Evolutionary conservation across 2,113 vertebrate species (phyloP), one percentile per base, ranked within the genome.

Genomic region (Perca flavescens): DNA sequence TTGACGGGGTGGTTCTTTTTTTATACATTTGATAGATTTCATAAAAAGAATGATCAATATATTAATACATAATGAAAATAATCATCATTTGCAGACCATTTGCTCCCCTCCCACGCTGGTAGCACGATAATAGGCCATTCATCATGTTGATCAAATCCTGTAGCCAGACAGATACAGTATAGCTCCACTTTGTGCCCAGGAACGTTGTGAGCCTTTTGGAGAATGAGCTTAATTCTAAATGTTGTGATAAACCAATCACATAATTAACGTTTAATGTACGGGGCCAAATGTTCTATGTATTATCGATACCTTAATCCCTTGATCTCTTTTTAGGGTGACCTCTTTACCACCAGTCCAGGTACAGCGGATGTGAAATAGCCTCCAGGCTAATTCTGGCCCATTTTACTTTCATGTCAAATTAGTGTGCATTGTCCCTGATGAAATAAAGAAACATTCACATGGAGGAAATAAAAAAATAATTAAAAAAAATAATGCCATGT

Each of bases 211-310:
- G 40, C 17, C 25, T 58, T 25, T 13, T 7, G 5, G 22, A 53
- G 58, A 78, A 74, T 43, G 0, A 7, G 15, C n/a, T 54, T 16
- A 28, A 28, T 53, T 63, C 15, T 60, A 36, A 76, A 80, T 76
- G 17, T 34, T 25, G 22, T 22, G 31, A 88, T 68, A 77, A 58
- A 69, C 12, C 36, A 25, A 50, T 75, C 58, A 13, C 46, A 40
- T 40, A 40, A 40, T 40, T 9, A 40, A 43, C 2, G 2, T 43
- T 43, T 43, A 43, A 11, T 43, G 40, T 43, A 43, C 7, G 11
- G 40, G 40, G 10, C 40, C 40, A 11, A 43, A 43, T 11, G 28
- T 2, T 11, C 40, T 43, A 11, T 43, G 40, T 43, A 11, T 43
- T 43, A 43, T 43, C 11, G 40, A 43, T 43, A 43, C 2, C 10